Percentiles rank a stretch among this genome's conserved stretches.
Conservation (phyloP, 2,888 invertebrate species). For the Drosophila borealis region DNA sequence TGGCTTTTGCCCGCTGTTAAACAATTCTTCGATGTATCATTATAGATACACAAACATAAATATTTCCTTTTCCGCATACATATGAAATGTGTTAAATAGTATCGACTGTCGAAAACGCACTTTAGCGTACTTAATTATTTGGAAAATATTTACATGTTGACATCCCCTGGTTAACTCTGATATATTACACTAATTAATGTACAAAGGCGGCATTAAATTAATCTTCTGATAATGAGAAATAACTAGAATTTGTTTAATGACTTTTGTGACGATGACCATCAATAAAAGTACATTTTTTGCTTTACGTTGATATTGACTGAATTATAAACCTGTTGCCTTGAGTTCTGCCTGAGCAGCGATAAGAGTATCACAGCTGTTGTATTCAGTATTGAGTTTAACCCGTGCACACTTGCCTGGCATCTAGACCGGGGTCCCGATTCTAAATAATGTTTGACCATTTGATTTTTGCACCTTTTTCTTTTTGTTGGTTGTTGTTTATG, state of each 20-base stretch:
- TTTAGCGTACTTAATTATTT: neutral
- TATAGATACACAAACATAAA: neutral
- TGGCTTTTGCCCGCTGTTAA: neutral
- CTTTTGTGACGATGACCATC: constrained; percentile 23
- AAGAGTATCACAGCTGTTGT: constrained; percentile 5
- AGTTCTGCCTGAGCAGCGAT: neutral
- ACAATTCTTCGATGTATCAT: neutral
- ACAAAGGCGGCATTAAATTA: constrained; percentile 5
- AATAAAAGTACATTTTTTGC: constrained; percentile 22
- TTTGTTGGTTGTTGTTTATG: constrained; percentile 10
- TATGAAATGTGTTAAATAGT: neutral
- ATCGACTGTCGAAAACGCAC: neutral
- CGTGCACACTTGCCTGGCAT: neutral
- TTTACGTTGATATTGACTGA: constrained; percentile 3
- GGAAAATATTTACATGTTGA: neutral
- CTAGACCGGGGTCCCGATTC: constrained; percentile 1
- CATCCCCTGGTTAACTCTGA: neutral
- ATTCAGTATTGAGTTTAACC: constrained; percentile 1
- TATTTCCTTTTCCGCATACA: neutral
- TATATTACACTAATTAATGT: constrained; percentile 8
- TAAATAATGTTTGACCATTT: constrained; percentile 60
- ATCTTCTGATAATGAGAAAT: constrained; percentile 13
- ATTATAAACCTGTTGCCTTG: constrained; percentile 32
- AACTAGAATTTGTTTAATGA: constrained; percentile 36
- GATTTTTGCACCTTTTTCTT: constrained; percentile 40